A percentile compares a stretch with the other conserved stretches of the same genome.
Evolutionary conservation across 2,888 invertebrate genomes (phyloP).

Genomic region (Dolichomitus sp.): DNA sequence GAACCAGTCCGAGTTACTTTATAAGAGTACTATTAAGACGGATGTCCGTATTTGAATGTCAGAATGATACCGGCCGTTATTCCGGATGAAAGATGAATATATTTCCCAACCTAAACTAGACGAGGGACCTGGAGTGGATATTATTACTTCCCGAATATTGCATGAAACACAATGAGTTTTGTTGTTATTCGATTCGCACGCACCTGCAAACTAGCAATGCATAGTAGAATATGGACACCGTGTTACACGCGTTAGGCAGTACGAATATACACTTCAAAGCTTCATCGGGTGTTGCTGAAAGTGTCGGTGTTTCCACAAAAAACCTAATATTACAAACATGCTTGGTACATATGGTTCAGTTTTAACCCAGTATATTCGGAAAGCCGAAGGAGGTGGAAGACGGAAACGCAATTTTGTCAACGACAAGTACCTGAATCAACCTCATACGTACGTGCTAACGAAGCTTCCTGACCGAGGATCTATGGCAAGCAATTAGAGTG

Average conservation of each 20-base stretch:
- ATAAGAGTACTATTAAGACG: no score
- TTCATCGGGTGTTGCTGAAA: background rate
- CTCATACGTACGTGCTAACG: constrained; percentile 45
- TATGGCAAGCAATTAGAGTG: constrained; percentile 49
- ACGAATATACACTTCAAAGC: background rate
- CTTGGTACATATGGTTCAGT: background rate
- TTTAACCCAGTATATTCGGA: background rate
- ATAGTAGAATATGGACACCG: background rate
- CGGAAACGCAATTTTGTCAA: constrained; percentile 47
- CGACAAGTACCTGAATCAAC: constrained; percentile 29
- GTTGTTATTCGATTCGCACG: background rate
- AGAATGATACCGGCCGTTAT: constrained; percentile 36
- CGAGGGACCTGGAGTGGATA: background rate
- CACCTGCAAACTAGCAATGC: background rate
- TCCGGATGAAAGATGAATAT: constrained; percentile 33
- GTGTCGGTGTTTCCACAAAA: background rate
- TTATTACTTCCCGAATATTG: background rate
- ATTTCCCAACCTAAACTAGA: constrained; percentile 3
- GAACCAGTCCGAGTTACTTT: no score
- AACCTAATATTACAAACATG: background rate
- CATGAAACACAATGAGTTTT: background rate
- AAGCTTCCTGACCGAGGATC: constrained; percentile 48
- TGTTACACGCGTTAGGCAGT: background rate
- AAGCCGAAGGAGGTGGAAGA: constrained; percentile 5
- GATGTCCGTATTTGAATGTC: no score